These are phyloP conservation scores for Cacoxenus indagator DNA, from an alignment of 2,888 invertebrate species.

Conservation along the genomic window DNA sequence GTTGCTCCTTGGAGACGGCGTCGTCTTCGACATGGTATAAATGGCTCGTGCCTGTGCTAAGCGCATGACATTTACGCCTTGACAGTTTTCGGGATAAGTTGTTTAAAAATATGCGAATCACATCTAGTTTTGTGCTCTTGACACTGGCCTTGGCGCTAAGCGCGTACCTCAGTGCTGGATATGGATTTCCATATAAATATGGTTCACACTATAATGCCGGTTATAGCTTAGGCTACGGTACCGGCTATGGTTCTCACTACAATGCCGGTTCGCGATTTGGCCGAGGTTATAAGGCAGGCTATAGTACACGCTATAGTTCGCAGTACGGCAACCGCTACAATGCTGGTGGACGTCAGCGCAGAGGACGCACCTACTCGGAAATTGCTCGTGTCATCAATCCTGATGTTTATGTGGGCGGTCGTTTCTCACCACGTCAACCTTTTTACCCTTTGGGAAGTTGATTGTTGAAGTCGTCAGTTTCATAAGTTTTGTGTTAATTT, in stretches of 20 bases:
- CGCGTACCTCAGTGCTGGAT: slow-evolving; percentile 28
- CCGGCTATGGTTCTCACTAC: not conserved
- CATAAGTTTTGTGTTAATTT: too few species aligned
- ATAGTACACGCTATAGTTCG: slow-evolving; percentile 2
- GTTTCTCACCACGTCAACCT: slow-evolving; percentile 74
- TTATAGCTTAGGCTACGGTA: not conserved
- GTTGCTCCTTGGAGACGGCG: slow-evolving; percentile 17
- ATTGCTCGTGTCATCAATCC: slow-evolving; percentile 78
- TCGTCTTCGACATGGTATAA: slow-evolving; percentile 51
- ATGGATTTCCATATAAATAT: not conserved
- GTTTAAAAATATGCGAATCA: slow-evolving; percentile 20
- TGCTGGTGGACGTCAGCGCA: slow-evolving; percentile 39
- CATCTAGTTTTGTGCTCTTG: slow-evolving; percentile 25
- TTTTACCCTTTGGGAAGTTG: slow-evolving; percentile 70
- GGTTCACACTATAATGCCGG: not conserved
- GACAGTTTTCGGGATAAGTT: slow-evolving; percentile 12
- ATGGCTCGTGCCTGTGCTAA: slow-evolving; percentile 41
- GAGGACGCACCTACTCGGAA: slow-evolving; percentile 76
- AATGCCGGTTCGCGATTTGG: not conserved
- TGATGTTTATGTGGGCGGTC: slow-evolving; percentile 73
- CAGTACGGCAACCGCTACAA: too few species aligned
- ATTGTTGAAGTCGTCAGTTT: slow-evolving; percentile 33
- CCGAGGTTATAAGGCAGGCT: slow-evolving; percentile 13
- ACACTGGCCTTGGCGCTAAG: slow-evolving; percentile 32
- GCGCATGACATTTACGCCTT: slow-evolving; percentile 36